Evolutionary conservation across 2,888 invertebrate species (phyloP).

Genomic region (Lasiommata megera): DNA sequence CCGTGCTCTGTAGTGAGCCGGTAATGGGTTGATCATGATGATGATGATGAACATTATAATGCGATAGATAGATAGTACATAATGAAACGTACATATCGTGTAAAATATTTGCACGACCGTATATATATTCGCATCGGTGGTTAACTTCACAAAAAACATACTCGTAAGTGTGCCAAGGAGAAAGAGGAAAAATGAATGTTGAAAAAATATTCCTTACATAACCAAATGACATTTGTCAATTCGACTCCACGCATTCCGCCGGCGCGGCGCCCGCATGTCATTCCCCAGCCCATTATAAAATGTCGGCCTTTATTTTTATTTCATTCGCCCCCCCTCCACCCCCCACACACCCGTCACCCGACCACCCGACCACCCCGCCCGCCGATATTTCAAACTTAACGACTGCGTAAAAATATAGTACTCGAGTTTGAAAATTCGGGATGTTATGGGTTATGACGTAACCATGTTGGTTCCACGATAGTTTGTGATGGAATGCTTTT

Average conservation of each 20-base stretch:
- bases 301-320: conserved; percentile 80
- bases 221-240: conserved; percentile 18
- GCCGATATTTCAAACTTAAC: conserved; percentile 80
- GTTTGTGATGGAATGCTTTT: conserved; percentile 5
- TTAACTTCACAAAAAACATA: no score
- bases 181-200: not conserved
- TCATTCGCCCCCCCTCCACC: conserved; percentile 59
- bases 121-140: no score
- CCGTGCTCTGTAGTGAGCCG: no score
- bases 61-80: no score
- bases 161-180: not conserved
- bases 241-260: conserved; percentile 46
- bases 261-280: conserved; percentile 77
- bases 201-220: conserved; percentile 18
- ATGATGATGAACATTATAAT: no score
- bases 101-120: no score
- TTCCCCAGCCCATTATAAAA: conserved; percentile 78
- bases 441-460: conserved; percentile 38
- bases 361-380: conserved; percentile 35
- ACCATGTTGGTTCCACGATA: conserved; percentile 19
- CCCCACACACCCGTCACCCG: conserved; percentile 32
- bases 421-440: conserved; percentile 51
- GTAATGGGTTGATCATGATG: no score
- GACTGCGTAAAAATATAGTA: conserved; percentile 76
- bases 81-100: no score